Evolutionary conservation across 2,888 invertebrate species (phyloP).

Genomic region (Eupithecia subumbrata): DNA sequence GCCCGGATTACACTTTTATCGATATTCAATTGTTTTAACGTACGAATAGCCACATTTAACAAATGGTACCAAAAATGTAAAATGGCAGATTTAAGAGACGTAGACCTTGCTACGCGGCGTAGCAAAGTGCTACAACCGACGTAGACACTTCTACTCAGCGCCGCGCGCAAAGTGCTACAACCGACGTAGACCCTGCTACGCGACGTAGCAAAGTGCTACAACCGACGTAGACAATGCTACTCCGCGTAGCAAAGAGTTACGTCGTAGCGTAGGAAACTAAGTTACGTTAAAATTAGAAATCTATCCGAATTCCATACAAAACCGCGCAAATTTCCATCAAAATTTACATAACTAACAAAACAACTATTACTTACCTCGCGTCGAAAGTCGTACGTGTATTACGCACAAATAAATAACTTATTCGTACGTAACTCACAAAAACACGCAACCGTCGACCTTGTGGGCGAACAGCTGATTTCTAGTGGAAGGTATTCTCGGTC

Average conservation of each 20-base stretch:
- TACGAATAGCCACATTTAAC: neutral
- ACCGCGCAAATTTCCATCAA: neutral
- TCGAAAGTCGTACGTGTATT: neutral
- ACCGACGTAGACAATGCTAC: neutral
- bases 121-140: neutral
- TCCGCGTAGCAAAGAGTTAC: neutral
- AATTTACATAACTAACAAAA: neutral
- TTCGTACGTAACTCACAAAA: slow-evolving; percentile 47
- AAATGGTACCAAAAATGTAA: neutral
- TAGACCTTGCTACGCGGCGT: neutral
- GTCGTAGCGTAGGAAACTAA: neutral
- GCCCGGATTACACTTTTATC: neutral
- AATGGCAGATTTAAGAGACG: neutral
- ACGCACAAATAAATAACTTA: slow-evolving; percentile 3
- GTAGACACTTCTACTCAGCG: neutral
- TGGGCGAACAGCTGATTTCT: slow-evolving; percentile 64
- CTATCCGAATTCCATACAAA: neutral
- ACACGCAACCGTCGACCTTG: slow-evolving; percentile 56
- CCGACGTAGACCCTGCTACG: neutral
- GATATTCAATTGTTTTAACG: neutral
- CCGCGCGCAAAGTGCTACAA: neutral
- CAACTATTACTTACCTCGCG: neutral
- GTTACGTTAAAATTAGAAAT: neutral
- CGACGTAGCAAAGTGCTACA: neutral
- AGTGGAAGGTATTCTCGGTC: slow-evolving; percentile 48